phyloP scores from a whole-genome alignment of 2,113 vertebrate genomes.

The Gallinago jamesoni region DNA sequence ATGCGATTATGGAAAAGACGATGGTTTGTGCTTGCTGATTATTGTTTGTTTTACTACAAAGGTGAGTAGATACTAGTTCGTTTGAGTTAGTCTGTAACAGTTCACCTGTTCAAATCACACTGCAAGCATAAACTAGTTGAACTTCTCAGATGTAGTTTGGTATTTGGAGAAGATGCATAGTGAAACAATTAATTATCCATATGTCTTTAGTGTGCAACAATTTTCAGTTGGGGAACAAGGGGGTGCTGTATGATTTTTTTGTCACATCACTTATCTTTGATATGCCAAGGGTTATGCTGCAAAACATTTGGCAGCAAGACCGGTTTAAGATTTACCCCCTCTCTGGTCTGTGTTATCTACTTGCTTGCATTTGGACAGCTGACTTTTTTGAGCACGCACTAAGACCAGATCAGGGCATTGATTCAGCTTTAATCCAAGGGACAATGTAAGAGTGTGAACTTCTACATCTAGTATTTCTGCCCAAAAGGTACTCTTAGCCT shows the following conservation, averaged over 20 bases:
- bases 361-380: background rate
- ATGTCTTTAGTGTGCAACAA: background rate
- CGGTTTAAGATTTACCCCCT: background rate
- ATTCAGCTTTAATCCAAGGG: background rate
- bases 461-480: background rate
- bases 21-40: slow-evolving; percentile 98
- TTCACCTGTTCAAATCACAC: background rate
- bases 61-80: slow-evolving; percentile 79
- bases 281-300: rapidly evolving
- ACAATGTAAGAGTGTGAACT: background rate
- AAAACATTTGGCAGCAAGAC: background rate
- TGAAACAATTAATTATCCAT: background rate
- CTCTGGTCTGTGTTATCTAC: background rate
- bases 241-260: background rate
- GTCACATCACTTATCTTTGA: background rate
- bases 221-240: background rate
- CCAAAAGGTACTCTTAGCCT: background rate
- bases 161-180: background rate
- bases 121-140: background rate
- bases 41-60: slow-evolving; percentile 99
- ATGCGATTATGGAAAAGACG: slow-evolving; percentile 98
- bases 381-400: background rate
- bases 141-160: background rate
- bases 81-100: background rate
- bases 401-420: background rate